Evolutionary conservation across 2,888 invertebrate species (phyloP), one percentile per base, ranked within the genome.

Genomic region (Lymantria monacha): DNA sequence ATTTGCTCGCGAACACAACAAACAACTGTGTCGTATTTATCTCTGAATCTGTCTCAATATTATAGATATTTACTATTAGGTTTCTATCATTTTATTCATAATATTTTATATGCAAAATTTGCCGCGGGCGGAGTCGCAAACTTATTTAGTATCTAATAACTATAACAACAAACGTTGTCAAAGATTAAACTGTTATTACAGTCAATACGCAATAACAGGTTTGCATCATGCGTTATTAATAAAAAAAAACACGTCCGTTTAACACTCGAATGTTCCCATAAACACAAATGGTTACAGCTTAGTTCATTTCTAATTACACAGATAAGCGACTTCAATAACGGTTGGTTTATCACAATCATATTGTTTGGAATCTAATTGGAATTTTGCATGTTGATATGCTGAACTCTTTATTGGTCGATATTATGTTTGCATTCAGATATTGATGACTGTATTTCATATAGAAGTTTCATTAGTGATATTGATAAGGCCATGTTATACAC

Each of bases 341-440:
- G 82, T 79, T 77, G 78, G 77, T 87, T 89, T 91, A 90, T 91
- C 91, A 86, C 82, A 88, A 87, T 83, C 84, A 79, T 88, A 76
- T 33, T 83, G 87, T 88, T 86, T 80, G 74, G 87, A 89, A 87
- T 91, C 87, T 91, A 91, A 91, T 90, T 90, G 89, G 88, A 86
- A 88, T 89, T 90, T 90, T 77, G 87, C 90, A 88, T 90, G 87
- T 87, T 84, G 84, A 88, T 90, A 87, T 87, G 85, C 79, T 82
- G 75, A 74, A 87, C 85, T 89, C 85, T 85, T 85, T 87, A 89
- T 87, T 87, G 80, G 82, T 83, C 83, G 88, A 85, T 90, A 89
- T 90, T 88, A 79, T 90, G 88, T 90, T 89, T 88, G 79, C 84
- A 84, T 85, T 84, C 63, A 62, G 88, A 90, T 90, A 90, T 83